A percentile compares a stretch with the other conserved stretches of the same genome.
These are phyloP conservation scores for Mycalesis mineus DNA, from an alignment of 2,888 invertebrate genomes.

Conservation along the genomic window DNA sequence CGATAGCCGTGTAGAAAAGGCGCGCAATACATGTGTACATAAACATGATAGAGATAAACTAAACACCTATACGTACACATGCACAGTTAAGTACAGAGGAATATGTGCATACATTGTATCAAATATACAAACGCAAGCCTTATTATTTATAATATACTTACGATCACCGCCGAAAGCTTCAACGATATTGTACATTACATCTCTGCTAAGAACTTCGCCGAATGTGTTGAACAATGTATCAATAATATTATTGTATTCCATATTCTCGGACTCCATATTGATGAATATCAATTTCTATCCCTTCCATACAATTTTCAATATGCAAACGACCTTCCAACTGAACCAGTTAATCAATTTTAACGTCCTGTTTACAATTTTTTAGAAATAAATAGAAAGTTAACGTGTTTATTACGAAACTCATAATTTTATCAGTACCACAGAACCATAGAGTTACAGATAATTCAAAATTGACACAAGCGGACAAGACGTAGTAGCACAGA, in stretches of 20 bases:
- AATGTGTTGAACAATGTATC: conserved; percentile 54
- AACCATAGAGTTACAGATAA: neutral
- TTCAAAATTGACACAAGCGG: too few relatives aligned
- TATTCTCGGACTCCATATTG: conserved; percentile 27
- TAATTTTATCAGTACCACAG: conserved; percentile 24
- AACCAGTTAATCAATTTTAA: conserved; percentile 7
- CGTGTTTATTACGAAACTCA: conserved; percentile 32
- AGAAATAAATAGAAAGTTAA: conserved; percentile 15
- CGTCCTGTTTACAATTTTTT: neutral
- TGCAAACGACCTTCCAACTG: neutral
- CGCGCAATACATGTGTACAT: conserved; percentile 29
- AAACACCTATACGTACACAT: conserved; percentile 9
- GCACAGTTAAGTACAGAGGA: neutral
- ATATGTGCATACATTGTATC: neutral
- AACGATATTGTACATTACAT: conserved; percentile 53
- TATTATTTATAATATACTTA: conserved; percentile 42
- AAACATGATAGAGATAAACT: neutral
- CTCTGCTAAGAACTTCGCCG: conserved; percentile 47
- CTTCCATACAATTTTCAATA: neutral
- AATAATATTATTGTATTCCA: conserved; percentile 40
- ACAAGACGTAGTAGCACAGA: too few relatives aligned
- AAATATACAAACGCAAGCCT: neutral
- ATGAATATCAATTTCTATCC: neutral
- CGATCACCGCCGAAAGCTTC: conserved; percentile 60
- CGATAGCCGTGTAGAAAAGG: conserved; percentile 22